Evolutionary conservation across 1,140 invertebrate species (phyloP).

Genomic region (Hyphantria cunea): DNA sequence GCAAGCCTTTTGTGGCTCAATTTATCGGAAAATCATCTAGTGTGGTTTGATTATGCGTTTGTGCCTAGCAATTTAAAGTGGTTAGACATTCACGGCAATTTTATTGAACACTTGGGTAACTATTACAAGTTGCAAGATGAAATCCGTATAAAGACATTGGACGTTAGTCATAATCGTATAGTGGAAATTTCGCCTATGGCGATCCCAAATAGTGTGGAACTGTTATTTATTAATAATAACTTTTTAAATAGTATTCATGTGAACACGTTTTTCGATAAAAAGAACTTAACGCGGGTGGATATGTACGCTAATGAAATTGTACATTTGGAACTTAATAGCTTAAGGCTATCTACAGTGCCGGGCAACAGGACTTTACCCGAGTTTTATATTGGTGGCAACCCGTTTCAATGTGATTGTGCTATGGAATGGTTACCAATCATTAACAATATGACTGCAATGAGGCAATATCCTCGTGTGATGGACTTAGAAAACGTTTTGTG

Average conservation of each 20-base stretch:
- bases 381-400: constrained; percentile 94
- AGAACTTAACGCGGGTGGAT: constrained; percentile 91
- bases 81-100: constrained; percentile 94
- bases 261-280: constrained; percentile 93
- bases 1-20: constrained; percentile 92
- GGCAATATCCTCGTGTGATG: constrained; percentile 93
- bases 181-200: constrained; percentile 89
- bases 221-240: constrained; percentile 95
- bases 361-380: constrained; percentile 88
- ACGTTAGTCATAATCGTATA: constrained; percentile 94
- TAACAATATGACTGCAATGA: constrained; percentile 90
- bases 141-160: constrained; percentile 90
- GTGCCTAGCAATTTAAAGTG: constrained; percentile 93
- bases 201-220: constrained; percentile 94
- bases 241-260: constrained; percentile 89
- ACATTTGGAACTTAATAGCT: constrained; percentile 90
- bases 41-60: constrained; percentile 95
- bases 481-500: constrained; percentile 94
- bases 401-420: constrained; percentile 94
- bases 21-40: constrained; percentile 94
- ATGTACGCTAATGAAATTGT: constrained; percentile 94
- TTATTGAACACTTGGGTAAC: constrained; percentile 92
- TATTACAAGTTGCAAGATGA: constrained; percentile 92
- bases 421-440: constrained; percentile 96
- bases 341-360: constrained; percentile 88